A percentile compares a stretch with the other conserved stretches of the same genome.
These are phyloP conservation scores for Latheticus oryzae DNA, from an alignment of 2,888 invertebrate species.

Conservation along the genomic window DNA sequence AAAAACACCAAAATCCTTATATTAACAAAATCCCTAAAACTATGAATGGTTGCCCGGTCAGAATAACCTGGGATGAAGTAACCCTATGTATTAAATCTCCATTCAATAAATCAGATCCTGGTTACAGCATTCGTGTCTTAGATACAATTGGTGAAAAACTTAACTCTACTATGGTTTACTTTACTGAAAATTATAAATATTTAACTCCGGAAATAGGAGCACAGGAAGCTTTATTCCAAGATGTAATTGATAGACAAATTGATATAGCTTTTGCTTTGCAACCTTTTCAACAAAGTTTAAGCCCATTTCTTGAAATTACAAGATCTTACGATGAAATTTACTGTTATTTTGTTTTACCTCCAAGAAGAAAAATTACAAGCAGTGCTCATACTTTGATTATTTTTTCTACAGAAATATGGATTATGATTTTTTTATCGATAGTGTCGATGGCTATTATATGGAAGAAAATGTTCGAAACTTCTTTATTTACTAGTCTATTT, in stretches of 20 bases:
- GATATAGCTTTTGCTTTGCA: background rate
- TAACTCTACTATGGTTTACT: background rate
- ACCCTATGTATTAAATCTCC: background rate
- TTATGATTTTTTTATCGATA: background rate
- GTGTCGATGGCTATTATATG: no score
- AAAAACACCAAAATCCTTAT: conserved; percentile 5
- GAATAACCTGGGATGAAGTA: background rate
- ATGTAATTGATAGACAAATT: background rate
- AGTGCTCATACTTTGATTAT: background rate
- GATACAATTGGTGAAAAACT: background rate
- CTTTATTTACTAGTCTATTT: no score
- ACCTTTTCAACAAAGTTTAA: background rate
- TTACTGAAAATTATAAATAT: background rate
- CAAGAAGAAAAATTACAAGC: background rate
- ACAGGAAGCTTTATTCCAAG: no score
- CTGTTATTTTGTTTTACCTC: background rate
- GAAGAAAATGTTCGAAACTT: no score
- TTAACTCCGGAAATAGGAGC: background rate
- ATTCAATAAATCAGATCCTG: conserved; percentile 1
- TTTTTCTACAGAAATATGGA: background rate
- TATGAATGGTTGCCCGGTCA: background rate
- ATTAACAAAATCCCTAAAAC: conserved; percentile 1
- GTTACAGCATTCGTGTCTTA: background rate
- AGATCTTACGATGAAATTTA: background rate
- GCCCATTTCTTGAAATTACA: background rate